A percentile compares a stretch with the other conserved stretches of the same genome.
Conservation (phyloP, 2,113 vertebrate genomes). For the Cryptomyrus ogoouensis region DNA sequence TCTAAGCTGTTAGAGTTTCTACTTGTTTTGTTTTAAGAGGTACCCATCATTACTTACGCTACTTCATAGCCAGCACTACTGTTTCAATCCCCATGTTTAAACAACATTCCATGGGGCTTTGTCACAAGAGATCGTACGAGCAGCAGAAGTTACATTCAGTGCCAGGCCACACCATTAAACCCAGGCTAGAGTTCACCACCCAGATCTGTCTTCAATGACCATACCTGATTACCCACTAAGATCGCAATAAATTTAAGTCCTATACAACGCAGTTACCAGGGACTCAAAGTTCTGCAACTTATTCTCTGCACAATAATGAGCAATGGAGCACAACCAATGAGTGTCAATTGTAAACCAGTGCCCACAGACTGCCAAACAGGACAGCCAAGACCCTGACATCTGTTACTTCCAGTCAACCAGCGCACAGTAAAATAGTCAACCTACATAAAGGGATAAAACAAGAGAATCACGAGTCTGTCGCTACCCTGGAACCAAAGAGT, state of each 20-base stretch:
- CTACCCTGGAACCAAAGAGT: background rate
- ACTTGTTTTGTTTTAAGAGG: background rate
- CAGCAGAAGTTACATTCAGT: background rate
- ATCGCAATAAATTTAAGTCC: background rate
- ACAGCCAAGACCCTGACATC: background rate
- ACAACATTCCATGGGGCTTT: background rate
- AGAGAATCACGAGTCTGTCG: background rate
- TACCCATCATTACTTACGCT: background rate
- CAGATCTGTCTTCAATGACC: background rate
- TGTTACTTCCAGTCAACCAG: background rate
- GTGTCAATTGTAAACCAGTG: background rate
- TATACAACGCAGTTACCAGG: background rate
- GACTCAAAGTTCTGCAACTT: background rate
- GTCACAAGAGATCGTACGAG: background rate
- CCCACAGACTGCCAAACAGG: background rate
- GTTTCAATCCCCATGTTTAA: background rate
- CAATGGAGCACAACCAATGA: background rate
- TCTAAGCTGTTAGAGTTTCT: background rate
- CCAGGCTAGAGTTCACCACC: background rate
- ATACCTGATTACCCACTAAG: background rate
- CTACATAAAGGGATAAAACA: background rate
- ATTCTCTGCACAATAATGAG: background rate
- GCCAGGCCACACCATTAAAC: background rate
- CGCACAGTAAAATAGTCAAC: background rate
- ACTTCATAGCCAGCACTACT: background rate